phyloP scores from a whole-genome alignment of 2,797 vertebrate genomes.

The Neomorphus geoffroyi region DNA sequence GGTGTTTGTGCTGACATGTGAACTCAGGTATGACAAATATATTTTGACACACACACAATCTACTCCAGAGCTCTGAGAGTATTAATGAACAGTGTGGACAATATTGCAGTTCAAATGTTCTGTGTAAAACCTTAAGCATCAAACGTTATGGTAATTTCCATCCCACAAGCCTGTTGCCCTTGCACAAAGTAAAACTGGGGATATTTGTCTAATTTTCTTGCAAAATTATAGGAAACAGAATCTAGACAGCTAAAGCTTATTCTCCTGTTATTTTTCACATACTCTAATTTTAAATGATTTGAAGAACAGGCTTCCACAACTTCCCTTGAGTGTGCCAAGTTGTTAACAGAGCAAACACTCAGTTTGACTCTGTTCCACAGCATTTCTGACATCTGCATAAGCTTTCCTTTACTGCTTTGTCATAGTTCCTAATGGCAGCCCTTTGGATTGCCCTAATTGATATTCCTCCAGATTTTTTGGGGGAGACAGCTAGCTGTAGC shows the following conservation, averaged over 20 bases:
- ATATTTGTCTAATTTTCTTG: background rate
- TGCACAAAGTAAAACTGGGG: background rate
- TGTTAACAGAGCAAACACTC: conserved; percentile 18
- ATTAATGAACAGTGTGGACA: background rate
- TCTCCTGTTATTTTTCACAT: background rate
- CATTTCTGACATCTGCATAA: background rate
- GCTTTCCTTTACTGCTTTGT: background rate
- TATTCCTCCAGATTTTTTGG: background rate
- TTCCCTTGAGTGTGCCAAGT: conserved; percentile 34
- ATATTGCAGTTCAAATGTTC: background rate
- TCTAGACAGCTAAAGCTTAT: background rate
- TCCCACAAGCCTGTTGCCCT: background rate
- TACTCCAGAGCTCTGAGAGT: background rate
- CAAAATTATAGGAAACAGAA: background rate
- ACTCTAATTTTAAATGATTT: conserved; percentile 22
- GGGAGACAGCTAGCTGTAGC: background rate
- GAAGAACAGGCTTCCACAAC: conserved; percentile 36
- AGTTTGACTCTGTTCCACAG: background rate
- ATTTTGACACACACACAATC: background rate
- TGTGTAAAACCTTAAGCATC: background rate
- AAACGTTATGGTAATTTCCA: background rate
- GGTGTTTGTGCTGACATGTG: background rate
- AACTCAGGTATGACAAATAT: background rate
- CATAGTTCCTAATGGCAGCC: background rate
- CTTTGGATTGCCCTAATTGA: background rate